Evolutionary conservation across 2,797 vertebrate species (phyloP).

Genomic region (Lemur catta): DNA sequence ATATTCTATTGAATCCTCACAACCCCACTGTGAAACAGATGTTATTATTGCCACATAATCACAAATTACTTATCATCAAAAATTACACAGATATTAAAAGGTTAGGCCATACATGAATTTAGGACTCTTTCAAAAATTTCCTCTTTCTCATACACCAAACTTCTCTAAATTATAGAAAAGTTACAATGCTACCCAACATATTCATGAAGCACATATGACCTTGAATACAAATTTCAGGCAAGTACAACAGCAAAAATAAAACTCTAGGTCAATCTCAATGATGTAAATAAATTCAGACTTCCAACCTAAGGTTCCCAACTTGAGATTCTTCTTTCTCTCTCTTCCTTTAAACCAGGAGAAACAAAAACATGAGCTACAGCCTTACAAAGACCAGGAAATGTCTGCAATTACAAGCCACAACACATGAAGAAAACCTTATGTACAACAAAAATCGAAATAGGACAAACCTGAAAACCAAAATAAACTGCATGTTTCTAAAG

Average conservation of each 20-base stretch:
- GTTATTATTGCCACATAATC: background rate
- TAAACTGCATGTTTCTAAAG: background rate
- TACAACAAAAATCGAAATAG: background rate
- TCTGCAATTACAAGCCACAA: background rate
- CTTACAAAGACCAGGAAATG: background rate
- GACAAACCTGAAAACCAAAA: background rate
- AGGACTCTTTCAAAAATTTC: background rate
- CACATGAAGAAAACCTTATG: background rate
- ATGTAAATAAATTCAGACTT: background rate
- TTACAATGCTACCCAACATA: background rate
- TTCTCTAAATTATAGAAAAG: background rate
- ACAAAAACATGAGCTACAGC: background rate
- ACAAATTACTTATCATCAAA: background rate
- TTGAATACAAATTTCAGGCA: background rate
- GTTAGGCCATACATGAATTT: background rate
- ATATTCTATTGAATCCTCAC: background rate
- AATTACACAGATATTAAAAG: background rate
- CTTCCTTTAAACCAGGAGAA: background rate
- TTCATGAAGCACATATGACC: background rate
- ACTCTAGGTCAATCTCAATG: background rate
- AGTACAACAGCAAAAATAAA: background rate
- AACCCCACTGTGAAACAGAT: background rate
- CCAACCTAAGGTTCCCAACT: background rate
- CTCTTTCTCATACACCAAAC: background rate
- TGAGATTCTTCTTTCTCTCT: background rate